Evolutionary conservation across 1,140 invertebrate species (phyloP).

Genomic region (Diploscapter pachys): DNA sequence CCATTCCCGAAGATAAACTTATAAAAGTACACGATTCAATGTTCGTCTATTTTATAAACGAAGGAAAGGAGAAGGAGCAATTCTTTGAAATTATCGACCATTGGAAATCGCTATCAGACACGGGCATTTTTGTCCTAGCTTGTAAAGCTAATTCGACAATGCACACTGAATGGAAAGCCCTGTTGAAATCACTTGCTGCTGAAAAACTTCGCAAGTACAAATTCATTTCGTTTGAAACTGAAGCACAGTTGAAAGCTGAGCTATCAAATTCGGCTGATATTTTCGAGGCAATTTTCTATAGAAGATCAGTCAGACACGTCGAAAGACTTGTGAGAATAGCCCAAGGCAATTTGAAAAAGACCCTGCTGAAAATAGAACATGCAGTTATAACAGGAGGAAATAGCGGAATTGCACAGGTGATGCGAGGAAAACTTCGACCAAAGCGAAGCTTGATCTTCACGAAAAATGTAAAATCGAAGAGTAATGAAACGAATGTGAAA

Average conservation of each 20-base stretch:
- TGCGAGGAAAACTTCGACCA: slow-evolving; percentile 18
- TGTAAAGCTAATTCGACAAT: slow-evolving; percentile 12
- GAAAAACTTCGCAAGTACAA: slow-evolving; percentile 14
- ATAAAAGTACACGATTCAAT: too few relatives aligned
- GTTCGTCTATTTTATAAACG: too few relatives aligned
- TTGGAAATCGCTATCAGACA: too few relatives aligned
- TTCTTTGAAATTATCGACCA: too few relatives aligned
- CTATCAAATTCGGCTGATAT: slow-evolving; percentile 6
- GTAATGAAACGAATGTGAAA: neutral
- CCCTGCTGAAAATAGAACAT: neutral
- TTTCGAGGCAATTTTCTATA: slow-evolving; percentile 23
- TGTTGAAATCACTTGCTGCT: slow-evolving; percentile 10
- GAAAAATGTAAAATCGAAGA: neutral
- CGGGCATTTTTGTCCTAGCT: neutral
- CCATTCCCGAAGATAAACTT: too few relatives aligned
- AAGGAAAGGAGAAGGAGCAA: too few relatives aligned
- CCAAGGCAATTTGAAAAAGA: neutral
- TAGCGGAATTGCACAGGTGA: slow-evolving; percentile 29
- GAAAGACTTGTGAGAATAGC: slow-evolving; percentile 4
- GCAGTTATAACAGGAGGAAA: slow-evolving; percentile 32
- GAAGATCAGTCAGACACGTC: slow-evolving; percentile 12
- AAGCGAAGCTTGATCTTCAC: neutral
- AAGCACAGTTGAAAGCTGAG: slow-evolving; percentile 20
- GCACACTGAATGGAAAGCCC: slow-evolving; percentile 23
- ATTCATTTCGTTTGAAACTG: slow-evolving; percentile 13